These are phyloP conservation scores for Torymus texanus DNA, from an alignment of 2,888 invertebrate species.

Conservation along the genomic window DNA sequence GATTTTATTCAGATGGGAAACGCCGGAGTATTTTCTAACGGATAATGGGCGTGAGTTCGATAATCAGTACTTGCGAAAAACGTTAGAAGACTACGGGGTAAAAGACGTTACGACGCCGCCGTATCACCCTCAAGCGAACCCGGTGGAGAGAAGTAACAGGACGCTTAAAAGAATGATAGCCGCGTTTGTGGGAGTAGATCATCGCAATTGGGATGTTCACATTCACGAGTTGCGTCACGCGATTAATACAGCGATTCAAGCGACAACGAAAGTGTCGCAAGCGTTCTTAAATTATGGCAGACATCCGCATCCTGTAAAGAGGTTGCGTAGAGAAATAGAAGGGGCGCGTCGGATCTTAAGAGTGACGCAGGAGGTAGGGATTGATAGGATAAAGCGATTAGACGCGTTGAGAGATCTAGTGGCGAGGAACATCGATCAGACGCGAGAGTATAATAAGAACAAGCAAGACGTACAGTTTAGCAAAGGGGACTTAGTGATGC, in stretches of 20 bases:
- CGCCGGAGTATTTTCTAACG: too few relatives aligned
- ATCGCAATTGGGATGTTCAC: slow-evolving; percentile 20
- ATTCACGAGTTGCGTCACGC: slow-evolving; percentile 22
- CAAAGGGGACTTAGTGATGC: not conserved
- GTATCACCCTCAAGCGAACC: not conserved
- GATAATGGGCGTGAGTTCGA: too few relatives aligned
- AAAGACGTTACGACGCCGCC: too few relatives aligned
- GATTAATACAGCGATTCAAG: slow-evolving; percentile 13
- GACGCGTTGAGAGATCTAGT: not conserved
- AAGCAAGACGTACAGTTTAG: not conserved
- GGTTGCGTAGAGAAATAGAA: slow-evolving; percentile 26
- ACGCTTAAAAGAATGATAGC: slow-evolving; percentile 27
- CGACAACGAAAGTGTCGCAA: not conserved
- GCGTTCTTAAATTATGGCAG: slow-evolving; percentile 25
- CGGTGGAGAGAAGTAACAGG: not conserved
- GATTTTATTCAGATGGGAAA: too few relatives aligned
- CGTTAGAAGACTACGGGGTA: too few relatives aligned
- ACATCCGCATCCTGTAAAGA: slow-evolving; percentile 16
- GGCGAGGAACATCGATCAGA: too few relatives aligned
- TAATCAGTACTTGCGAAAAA: too few relatives aligned
- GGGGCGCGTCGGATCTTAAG: not conserved
- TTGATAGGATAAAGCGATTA: not conserved
- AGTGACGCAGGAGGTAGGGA: not conserved
- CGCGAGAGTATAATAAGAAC: not conserved
- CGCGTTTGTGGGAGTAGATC: slow-evolving; percentile 9